Conservation (phyloP, 53 echinoderm and acorn worm species). For the Antedon mediterranea region DNA sequence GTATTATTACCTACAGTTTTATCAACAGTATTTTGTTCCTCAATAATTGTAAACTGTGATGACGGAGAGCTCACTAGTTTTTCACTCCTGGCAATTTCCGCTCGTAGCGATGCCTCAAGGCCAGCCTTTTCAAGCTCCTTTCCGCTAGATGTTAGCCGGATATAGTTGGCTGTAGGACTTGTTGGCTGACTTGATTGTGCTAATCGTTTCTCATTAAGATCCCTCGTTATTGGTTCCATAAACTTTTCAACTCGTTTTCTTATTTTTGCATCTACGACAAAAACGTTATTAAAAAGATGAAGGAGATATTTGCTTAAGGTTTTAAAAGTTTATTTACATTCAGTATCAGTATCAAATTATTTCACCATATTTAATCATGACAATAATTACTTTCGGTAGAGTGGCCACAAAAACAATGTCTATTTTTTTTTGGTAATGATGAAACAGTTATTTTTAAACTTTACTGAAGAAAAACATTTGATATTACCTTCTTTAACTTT, state of each 20-base stretch:
- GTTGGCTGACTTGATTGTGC: background rate
- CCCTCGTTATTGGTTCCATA: constrained; percentile 44
- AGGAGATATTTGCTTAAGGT: too few relatives aligned
- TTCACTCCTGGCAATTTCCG: too few relatives aligned
- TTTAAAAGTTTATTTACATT: too few relatives aligned
- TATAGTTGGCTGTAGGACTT: background rate
- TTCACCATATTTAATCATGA: too few relatives aligned
- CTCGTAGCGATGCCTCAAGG: background rate
- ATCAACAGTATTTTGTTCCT: background rate
- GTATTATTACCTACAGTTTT: too few relatives aligned
- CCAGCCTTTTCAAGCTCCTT: background rate
- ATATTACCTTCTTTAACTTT: constrained; percentile 91
- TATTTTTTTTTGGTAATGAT: too few relatives aligned
- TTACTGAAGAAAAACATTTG: too few relatives aligned
- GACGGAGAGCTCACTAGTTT: background rate
- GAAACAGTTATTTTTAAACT: too few relatives aligned
- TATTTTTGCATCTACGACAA: constrained; percentile 49
- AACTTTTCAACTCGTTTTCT: constrained; percentile 62
- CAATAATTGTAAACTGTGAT: background rate
- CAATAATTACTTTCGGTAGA: too few relatives aligned
- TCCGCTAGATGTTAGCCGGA: background rate
- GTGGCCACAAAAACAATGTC: too few relatives aligned
- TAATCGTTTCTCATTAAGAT: background rate
- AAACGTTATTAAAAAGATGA: too few relatives aligned
- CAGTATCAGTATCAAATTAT: too few relatives aligned